Conservation (phyloP, 2,888 invertebrate species). For the Abrostola triplasia region DNA sequence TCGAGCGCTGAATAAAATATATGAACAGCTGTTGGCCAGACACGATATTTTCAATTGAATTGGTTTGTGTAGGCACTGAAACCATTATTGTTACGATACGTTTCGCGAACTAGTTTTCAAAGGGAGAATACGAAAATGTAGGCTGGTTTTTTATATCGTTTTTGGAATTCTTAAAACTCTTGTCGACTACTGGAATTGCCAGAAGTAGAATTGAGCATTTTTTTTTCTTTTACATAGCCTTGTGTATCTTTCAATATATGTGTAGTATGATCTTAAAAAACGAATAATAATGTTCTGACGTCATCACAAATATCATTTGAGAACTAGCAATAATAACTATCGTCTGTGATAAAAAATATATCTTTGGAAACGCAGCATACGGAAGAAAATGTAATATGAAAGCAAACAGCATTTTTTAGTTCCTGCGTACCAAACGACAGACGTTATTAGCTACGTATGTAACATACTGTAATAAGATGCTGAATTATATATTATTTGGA, state of each 20-base stretch:
- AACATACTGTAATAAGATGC: slow-evolving; percentile 2
- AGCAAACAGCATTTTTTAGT: background rate
- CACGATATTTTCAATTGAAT: slow-evolving; percentile 66
- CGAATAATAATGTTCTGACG: too few species aligned
- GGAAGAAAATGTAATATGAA: slow-evolving; percentile 1
- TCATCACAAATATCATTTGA: too few species aligned
- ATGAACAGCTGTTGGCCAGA: slow-evolving; percentile 47
- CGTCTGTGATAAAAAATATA: background rate
- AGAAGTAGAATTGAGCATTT: too few species aligned
- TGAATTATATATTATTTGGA: slow-evolving; percentile 1
- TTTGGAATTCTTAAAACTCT: background rate
- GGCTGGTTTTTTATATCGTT: slow-evolving; percentile 12
- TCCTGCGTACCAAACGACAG: background rate
- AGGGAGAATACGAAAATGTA: slow-evolving; percentile 25
- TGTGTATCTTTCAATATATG: too few species aligned
- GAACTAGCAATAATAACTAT: too few species aligned
- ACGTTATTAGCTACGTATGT: background rate
- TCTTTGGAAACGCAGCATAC: background rate
- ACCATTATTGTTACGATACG: slow-evolving; percentile 59
- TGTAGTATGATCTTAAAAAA: too few species aligned
- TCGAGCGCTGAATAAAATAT: slow-evolving; percentile 69
- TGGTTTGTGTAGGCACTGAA: slow-evolving; percentile 44
- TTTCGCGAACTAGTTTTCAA: slow-evolving; percentile 34
- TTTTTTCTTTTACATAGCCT: too few species aligned
- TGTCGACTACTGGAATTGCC: too few species aligned